These are phyloP conservation scores for Typhlichthys eigenmanni DNA, from an alignment of 2,797 vertebrate species.

Conservation along the genomic window DNA sequence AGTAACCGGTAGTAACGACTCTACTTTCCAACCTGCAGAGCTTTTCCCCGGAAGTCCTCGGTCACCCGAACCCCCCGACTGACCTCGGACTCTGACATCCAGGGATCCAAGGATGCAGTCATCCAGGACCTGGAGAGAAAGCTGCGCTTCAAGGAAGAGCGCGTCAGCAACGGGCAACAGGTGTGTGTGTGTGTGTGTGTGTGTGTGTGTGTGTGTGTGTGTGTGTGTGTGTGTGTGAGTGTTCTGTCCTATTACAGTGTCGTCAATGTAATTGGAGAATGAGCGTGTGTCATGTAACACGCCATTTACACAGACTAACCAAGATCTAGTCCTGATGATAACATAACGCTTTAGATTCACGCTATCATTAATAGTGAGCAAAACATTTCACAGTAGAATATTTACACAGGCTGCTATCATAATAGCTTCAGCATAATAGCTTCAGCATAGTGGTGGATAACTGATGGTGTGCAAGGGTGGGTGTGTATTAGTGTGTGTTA, in stretches of 20 bases:
- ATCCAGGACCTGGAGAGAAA: slow-evolving; percentile 98
- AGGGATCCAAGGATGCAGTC: slow-evolving; percentile 95
- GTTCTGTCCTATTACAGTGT: no score
- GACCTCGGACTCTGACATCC: slow-evolving; percentile 94
- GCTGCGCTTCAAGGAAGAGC: slow-evolving; percentile 96
- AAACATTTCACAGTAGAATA: neutral
- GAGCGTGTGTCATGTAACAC: slow-evolving; percentile 37
- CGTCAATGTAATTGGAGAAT: slow-evolving; percentile 12
- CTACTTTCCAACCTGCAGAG: slow-evolving; percentile 53
- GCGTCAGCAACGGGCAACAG: slow-evolving; percentile 90
- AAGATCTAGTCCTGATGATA: slow-evolving; percentile 8
- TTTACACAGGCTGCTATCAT: slow-evolving; percentile 1
- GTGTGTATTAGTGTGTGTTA: slow-evolving; percentile 19
- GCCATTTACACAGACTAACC: slow-evolving; percentile 54
- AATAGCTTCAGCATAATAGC: slow-evolving; percentile 21
- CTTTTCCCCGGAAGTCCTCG: slow-evolving; percentile 72
- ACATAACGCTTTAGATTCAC: slow-evolving; percentile 10
- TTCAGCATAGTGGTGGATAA: slow-evolving; percentile 9
- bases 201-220: slow-evolving; percentile 6
- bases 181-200: slow-evolving; percentile 42
- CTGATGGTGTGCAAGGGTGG: slow-evolving; percentile 37
- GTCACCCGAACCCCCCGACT: slow-evolving; percentile 80
- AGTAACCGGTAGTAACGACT: neutral
- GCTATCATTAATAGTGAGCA: slow-evolving; percentile 1
- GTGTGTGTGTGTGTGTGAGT: slow-evolving; percentile 9